Evolutionary conservation across 2,797 vertebrate genomes (phyloP).

Genomic region (Mycteria americana): DNA sequence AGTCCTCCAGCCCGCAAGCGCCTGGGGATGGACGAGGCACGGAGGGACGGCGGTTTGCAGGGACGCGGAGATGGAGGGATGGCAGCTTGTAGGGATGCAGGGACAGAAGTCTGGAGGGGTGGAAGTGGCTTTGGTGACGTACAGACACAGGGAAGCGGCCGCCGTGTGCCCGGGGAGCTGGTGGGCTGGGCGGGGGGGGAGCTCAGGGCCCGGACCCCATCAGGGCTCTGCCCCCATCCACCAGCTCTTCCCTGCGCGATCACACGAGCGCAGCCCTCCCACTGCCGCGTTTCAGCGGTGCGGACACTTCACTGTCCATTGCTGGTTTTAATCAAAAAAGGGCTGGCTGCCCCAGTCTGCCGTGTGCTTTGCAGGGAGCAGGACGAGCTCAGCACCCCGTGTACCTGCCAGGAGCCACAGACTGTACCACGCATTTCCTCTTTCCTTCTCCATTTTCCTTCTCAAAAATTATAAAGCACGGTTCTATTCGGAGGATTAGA

Average conservation of each 20-base stretch:
- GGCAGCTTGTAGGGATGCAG: neutral
- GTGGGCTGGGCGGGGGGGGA: neutral
- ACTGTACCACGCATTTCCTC: neutral
- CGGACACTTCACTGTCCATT: fast-evolving
- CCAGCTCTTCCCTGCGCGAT: neutral
- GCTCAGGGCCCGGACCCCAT: neutral
- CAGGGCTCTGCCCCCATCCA: neutral
- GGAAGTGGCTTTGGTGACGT: neutral
- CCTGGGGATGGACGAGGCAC: neutral
- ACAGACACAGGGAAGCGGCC: too few species aligned
- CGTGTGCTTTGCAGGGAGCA: neutral
- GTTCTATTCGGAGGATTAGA: too few species aligned
- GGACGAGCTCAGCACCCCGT: neutral
- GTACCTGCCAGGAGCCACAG: too few species aligned
- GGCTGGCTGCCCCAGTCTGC: neutral
- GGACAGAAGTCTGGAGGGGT: neutral
- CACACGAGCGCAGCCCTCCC: neutral
- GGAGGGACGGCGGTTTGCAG: neutral
- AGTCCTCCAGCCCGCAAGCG: neutral
- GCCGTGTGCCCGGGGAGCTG: neutral
- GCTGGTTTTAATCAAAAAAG: neutral
- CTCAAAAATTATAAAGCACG: neutral
- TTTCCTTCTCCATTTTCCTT: neutral
- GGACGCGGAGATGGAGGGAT: neutral
- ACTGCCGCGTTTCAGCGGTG: neutral